Evolutionary conservation across 1,140 invertebrate species (phyloP).

Genomic region (Conopomorpha cramerella): DNA sequence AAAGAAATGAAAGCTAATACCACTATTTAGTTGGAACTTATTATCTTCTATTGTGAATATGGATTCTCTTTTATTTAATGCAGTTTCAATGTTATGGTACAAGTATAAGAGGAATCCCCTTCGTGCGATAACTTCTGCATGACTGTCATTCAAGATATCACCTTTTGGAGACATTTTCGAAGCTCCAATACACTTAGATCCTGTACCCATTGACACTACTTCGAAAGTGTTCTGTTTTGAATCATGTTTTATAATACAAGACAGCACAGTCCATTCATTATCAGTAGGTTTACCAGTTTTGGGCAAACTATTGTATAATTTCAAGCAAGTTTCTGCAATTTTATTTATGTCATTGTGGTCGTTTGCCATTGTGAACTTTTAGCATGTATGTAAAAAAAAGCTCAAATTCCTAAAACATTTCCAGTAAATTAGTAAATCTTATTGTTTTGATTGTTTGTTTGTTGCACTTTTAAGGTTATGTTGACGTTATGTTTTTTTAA

Average conservation of each 20-base stretch:
- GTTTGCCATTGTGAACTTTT: too few species aligned
- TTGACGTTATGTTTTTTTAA: too few species aligned
- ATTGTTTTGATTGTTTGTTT: too few species aligned
- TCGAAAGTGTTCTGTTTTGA: constrained; percentile 35
- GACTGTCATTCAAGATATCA: constrained; percentile 83
- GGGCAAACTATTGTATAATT: constrained; percentile 61
- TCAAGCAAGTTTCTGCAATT: constrained; percentile 24
- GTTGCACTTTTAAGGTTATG: too few species aligned
- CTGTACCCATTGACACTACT: constrained; percentile 83
- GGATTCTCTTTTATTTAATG: constrained; percentile 34
- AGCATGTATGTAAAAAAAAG: too few species aligned
- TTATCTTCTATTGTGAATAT: constrained; percentile 30
- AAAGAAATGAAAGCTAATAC: constrained; percentile 82
- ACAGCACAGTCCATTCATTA: constrained; percentile 85
- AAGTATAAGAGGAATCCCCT: constrained; percentile 81
- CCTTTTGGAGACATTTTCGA: constrained; percentile 70
- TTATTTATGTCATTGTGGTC: too few species aligned
- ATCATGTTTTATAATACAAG: constrained; percentile 70
- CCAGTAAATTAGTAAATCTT: too few species aligned
- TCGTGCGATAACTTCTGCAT: constrained; percentile 87
- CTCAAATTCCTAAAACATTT: too few species aligned
- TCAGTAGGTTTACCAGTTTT: constrained; percentile 80
- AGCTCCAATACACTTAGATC: constrained; percentile 88
- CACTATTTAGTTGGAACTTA: constrained; percentile 60
- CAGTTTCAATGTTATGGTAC: constrained; percentile 65